Percentiles rank a stretch among this genome's conserved stretches.
Conservation (phyloP, 2,113 vertebrate species). For the Cynopterus brachyotis region DNA sequence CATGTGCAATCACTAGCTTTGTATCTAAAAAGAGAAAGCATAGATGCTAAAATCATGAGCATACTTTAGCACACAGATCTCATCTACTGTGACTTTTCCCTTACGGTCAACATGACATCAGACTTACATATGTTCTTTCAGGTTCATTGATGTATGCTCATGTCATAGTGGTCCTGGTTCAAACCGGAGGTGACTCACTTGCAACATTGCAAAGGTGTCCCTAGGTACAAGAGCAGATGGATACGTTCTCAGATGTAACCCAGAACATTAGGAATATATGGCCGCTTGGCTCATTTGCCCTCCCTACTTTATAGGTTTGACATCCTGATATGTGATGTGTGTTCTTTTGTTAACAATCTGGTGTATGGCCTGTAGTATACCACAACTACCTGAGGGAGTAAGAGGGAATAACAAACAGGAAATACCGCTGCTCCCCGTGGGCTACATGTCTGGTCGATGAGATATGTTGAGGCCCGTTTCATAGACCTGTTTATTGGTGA, state of each 20-base stretch:
- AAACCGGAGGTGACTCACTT: slow-evolving; percentile 88
- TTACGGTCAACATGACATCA: neutral
- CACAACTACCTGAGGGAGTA: neutral
- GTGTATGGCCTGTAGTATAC: neutral
- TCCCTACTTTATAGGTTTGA: slow-evolving; percentile 88
- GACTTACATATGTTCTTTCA: slow-evolving; percentile 40
- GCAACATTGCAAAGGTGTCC: slow-evolving; percentile 85
- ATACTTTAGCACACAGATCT: neutral
- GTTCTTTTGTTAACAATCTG: neutral
- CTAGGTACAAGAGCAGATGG: slow-evolving; percentile 87
- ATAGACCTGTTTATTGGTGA: neutral
- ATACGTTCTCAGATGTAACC: slow-evolving; percentile 87
- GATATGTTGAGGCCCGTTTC: neutral
- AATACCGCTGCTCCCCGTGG: neutral
- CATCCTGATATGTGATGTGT: slow-evolving; percentile 81
- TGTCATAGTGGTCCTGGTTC: slow-evolving; percentile 88
- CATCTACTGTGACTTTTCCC: neutral
- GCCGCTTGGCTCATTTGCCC: slow-evolving; percentile 84
- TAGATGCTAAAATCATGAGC: neutral
- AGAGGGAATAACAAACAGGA: neutral
- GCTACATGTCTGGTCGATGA: neutral
- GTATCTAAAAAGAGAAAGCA: neutral
- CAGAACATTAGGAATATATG: slow-evolving; percentile 81
- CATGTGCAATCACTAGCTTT: neutral
- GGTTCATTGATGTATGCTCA: slow-evolving; percentile 83